Evolutionary conservation across 2,113 vertebrate genomes (phyloP).

Genomic region (Stegastes partitus): DNA sequence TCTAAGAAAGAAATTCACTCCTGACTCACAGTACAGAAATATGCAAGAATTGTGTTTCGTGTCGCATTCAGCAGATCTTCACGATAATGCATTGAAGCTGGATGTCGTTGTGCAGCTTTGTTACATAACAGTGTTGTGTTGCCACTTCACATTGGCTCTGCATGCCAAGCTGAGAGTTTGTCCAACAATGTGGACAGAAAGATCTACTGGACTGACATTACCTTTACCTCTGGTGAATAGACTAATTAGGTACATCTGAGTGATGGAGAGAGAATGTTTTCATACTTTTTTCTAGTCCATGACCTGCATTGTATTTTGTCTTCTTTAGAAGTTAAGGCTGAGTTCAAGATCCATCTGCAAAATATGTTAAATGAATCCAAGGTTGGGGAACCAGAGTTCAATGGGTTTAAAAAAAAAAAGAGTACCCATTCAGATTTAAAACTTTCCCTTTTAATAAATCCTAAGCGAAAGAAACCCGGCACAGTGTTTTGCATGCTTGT

Average conservation of each 20-base stretch:
- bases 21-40: background rate
- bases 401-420: background rate
- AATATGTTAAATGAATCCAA: background rate
- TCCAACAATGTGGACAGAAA: background rate
- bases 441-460: background rate
- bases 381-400: background rate
- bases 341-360: background rate
- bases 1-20: background rate
- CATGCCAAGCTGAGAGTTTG: background rate
- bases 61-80: background rate
- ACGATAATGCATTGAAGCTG: background rate
- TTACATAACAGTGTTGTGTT: background rate
- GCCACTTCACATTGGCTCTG: background rate
- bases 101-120: background rate
- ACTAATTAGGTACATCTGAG: too few relatives aligned
- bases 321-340: background rate
- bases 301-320: background rate
- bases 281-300: too few relatives aligned
- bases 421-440: background rate
- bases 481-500: constrained; percentile 6
- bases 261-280: too few relatives aligned
- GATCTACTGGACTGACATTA: too few relatives aligned
- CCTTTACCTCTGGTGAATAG: too few relatives aligned
- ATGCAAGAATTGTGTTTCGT: background rate
- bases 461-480: background rate